Conservation (phyloP, 2,113 vertebrate genomes). For the Turdus rufiventris region DNA sequence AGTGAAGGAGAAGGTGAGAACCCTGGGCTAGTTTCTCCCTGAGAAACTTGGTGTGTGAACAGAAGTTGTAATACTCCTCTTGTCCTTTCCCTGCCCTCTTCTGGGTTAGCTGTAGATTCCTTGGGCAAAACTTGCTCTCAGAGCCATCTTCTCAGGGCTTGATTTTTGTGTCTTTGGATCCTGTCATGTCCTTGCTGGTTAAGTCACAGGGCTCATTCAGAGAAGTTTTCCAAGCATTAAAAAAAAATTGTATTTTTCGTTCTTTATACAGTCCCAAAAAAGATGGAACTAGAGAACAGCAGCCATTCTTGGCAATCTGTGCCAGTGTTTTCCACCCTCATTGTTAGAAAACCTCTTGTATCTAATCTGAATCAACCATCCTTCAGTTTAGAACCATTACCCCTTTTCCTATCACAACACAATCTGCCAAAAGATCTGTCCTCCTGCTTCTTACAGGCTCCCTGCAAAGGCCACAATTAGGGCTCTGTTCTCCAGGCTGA, state of each 20-base stretch:
- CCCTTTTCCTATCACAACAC: background rate
- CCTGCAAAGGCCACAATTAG: background rate
- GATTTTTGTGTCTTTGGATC: background rate
- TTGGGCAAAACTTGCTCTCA: background rate
- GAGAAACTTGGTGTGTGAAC: background rate
- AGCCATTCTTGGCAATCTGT: background rate
- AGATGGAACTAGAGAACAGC: background rate
- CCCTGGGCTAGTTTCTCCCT: background rate
- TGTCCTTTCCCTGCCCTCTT: background rate
- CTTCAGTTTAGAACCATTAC: background rate
- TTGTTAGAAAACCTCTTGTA: background rate
- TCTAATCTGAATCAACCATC: background rate
- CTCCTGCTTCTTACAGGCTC: background rate
- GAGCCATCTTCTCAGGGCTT: background rate
- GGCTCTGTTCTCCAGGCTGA: background rate
- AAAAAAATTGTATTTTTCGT: background rate
- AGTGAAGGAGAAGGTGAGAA: background rate
- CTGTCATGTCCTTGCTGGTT: background rate
- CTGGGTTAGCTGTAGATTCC: background rate
- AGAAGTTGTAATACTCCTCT: background rate
- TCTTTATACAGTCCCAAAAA: background rate
- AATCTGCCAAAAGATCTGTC: background rate
- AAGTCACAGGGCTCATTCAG: background rate
- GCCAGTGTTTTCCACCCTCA: background rate
- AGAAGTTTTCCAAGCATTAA: background rate